A percentile compares a stretch with the other conserved stretches of the same genome.
These are phyloP conservation scores for Enteromius thamalakanensis DNA, from an alignment of 2,797 vertebrate genomes.

Conservation along the genomic window DNA sequence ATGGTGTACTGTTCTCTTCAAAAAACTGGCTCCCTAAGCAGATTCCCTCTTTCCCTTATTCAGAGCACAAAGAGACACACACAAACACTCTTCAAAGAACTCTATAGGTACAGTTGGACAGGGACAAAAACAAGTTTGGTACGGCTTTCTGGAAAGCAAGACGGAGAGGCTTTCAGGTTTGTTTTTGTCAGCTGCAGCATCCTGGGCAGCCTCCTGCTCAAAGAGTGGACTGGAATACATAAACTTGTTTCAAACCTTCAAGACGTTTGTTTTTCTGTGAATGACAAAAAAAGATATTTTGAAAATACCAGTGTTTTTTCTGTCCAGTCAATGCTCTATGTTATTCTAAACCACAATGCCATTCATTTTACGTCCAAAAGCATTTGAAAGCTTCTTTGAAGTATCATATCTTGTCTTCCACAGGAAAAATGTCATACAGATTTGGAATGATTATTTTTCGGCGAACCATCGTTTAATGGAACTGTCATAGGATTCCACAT, in stretches of 20 bases:
- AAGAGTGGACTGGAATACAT: slow-evolving; percentile 1
- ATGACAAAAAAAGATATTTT: neutral
- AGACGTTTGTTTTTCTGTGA: neutral
- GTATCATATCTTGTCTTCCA: neutral
- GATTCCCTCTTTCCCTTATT: slow-evolving; percentile 25
- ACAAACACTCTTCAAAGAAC: slow-evolving; percentile 32
- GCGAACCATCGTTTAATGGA: neutral
- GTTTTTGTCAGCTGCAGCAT: slow-evolving; percentile 50
- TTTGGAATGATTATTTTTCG: neutral
- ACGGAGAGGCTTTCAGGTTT: slow-evolving; percentile 45
- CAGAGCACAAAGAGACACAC: neutral
- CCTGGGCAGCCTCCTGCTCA: slow-evolving; percentile 26
- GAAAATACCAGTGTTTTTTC: neutral
- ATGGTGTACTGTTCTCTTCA: slow-evolving; percentile 17
- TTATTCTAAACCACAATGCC: neutral
- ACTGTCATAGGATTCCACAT: neutral
- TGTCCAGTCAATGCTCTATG: neutral
- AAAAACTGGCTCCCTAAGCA: neutral
- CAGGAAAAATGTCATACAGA: neutral
- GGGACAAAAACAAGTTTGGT: slow-evolving; percentile 22
- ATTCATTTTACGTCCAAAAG: neutral
- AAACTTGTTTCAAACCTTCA: neutral
- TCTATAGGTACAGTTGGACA: neutral
- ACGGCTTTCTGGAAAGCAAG: slow-evolving; percentile 12
- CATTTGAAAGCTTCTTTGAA: neutral